Conservation (phyloP, 2,113 vertebrate genomes). For the Galbula dea region DNA sequence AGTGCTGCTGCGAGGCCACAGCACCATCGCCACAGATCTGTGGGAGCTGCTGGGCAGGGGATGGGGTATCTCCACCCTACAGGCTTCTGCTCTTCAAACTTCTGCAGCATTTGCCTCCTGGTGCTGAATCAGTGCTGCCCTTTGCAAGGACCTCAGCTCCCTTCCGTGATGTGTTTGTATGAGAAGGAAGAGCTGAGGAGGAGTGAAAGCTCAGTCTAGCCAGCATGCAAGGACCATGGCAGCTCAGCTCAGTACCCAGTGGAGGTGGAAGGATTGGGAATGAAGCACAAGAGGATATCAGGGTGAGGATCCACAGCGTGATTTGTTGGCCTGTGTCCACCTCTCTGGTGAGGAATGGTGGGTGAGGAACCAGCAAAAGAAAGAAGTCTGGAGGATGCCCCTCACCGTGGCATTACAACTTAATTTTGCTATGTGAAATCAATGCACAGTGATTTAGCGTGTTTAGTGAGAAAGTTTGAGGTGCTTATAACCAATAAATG, state of each 20-base stretch:
- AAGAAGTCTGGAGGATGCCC: background rate
- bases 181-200: background rate
- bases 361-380: background rate
- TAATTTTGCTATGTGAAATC: no score
- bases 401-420: no score
- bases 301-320: background rate
- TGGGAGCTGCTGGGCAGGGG: background rate
- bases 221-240: rapidly evolving
- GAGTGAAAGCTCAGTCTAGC: background rate
- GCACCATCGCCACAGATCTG: rapidly evolving
- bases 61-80: background rate
- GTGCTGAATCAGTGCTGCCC: background rate
- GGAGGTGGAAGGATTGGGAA: background rate
- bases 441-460: no score
- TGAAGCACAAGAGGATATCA: background rate
- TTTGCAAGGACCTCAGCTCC: background rate
- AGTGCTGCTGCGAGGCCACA: background rate
- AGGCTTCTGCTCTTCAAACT: background rate
- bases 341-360: background rate
- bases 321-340: background rate
- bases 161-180: rapidly evolving
- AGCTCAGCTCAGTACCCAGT: background rate
- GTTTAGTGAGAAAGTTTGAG: no score
- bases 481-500: no score
- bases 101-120: background rate